Percentiles rank a stretch among this genome's conserved stretches.
These are phyloP conservation scores for Andrena bucephala DNA, from an alignment of 2,888 invertebrate species.

Conservation along the genomic window DNA sequence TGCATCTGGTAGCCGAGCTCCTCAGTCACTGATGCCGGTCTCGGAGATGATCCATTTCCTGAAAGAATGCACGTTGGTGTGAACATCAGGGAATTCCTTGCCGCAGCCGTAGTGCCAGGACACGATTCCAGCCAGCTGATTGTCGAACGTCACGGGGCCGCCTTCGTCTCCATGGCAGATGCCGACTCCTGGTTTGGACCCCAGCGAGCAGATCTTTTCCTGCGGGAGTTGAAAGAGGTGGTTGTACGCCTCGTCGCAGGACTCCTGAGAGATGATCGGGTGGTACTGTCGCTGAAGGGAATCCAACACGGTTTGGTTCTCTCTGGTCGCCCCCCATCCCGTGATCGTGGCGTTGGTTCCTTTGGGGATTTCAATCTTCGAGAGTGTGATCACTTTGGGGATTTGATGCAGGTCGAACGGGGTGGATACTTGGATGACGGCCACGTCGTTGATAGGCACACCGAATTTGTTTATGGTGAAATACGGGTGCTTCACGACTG, in stretches of 20 bases:
- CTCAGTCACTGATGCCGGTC: conserved; percentile 29
- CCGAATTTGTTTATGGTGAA: conserved; percentile 48
- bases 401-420: conserved; percentile 85
- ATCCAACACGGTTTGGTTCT: conserved; percentile 17
- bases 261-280: conserved; percentile 86
- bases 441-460: conserved; percentile 85
- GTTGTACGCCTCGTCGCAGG: conserved; percentile 86
- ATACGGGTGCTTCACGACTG: conserved; percentile 60
- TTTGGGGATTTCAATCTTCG: conserved; percentile 74
- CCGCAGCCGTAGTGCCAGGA: conserved; percentile 87
- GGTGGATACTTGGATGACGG: conserved; percentile 85
- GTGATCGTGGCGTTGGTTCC: conserved; percentile 65
- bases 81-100: conserved; percentile 84
- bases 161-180: conserved; percentile 80
- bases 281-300: conserved; percentile 86
- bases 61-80: conserved; percentile 86
- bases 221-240: conserved; percentile 68
- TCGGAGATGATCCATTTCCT: conserved; percentile 79
- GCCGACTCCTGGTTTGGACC: conserved; percentile 86
- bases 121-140: conserved; percentile 76
- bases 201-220: conserved; percentile 87
- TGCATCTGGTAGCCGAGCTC: too few relatives aligned
- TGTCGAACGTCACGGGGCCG: conserved; percentile 74
- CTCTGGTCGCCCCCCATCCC: conserved; percentile 73
- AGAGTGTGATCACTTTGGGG: conserved; percentile 85